Conservation (phyloP, 2,113 vertebrate genomes). For the Takifugu bimaculatus region DNA sequence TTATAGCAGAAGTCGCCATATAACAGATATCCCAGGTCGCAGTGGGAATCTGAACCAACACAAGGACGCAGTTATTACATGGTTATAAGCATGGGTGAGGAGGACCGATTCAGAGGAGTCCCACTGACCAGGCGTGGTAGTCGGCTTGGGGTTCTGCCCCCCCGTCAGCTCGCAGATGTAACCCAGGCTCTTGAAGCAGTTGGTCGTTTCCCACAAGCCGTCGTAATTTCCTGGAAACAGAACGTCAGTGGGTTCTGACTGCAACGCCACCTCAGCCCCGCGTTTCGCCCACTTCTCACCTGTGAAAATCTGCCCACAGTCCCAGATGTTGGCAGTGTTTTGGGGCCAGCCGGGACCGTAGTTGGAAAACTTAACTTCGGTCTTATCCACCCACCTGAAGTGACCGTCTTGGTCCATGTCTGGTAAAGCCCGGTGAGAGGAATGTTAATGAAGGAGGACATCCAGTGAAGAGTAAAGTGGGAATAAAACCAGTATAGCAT, state of each 20-base stretch:
- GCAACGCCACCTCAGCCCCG: neutral
- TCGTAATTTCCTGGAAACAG: slow-evolving; percentile 68
- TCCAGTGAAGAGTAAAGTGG: neutral
- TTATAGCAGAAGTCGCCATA: slow-evolving; percentile 70
- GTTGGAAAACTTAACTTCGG: slow-evolving; percentile 53
- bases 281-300: slow-evolving; percentile 42
- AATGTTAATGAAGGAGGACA: neutral
- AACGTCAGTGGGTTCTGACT: neutral
- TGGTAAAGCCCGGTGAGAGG: slow-evolving; percentile 31
- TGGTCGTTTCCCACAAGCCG: slow-evolving; percentile 77
- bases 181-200: slow-evolving; percentile 75
- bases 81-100: neutral
- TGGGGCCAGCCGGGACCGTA: slow-evolving; percentile 66
- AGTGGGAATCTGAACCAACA: slow-evolving; percentile 62
- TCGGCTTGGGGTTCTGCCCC: slow-evolving; percentile 73
- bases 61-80: too few relatives aligned
- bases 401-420: slow-evolving; percentile 70
- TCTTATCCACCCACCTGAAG: slow-evolving; percentile 76
- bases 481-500: neutral
- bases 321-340: slow-evolving; percentile 67
- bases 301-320: slow-evolving; percentile 79
- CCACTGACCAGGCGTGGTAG: slow-evolving; percentile 64
- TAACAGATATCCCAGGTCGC: slow-evolving; percentile 72
- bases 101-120: neutral
- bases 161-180: slow-evolving; percentile 77